phyloP scores from a whole-genome alignment of 2,113 vertebrate genomes.

The Peromyscus leucopus region DNA sequence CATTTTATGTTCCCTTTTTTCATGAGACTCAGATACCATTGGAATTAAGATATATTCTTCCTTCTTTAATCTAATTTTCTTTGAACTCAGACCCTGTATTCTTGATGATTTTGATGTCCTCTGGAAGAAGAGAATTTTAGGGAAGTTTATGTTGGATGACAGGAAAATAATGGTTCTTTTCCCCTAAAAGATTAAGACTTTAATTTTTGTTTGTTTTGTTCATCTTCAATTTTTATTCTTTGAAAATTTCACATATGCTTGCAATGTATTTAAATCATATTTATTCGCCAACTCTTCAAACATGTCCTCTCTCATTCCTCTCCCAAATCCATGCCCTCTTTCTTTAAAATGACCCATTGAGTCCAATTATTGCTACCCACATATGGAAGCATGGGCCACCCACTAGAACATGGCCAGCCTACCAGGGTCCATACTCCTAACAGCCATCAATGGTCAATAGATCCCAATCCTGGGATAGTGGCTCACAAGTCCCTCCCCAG shows the following conservation, averaged over 20 bases:
- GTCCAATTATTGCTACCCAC: not conserved
- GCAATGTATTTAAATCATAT: not conserved
- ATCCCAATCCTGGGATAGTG: too few species aligned
- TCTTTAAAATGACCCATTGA: not conserved
- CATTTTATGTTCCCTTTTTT: conserved; percentile 36
- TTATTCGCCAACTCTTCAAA: too few species aligned
- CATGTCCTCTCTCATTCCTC: too few species aligned
- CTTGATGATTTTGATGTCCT: conserved; percentile 9
- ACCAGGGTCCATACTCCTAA: not conserved
- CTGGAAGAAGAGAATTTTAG: conserved; percentile 25
- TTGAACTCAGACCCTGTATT: not conserved
- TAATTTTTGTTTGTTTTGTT: not conserved
- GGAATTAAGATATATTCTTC: not conserved
- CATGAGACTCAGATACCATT: not conserved
- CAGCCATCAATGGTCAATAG: not conserved
- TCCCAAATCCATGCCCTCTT: not conserved
- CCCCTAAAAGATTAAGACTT: conserved; percentile 44
- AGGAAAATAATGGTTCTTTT: not conserved
- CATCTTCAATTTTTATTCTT: not conserved
- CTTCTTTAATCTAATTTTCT: conserved; percentile 53
- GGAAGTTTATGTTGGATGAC: not conserved
- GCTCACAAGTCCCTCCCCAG: not conserved
- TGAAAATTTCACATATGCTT: not conserved
- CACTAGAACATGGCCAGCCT: not conserved
- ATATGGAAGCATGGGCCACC: not conserved